phyloP scores from a whole-genome alignment of 1,140 invertebrate genomes.

The Ruditapes philippinarum region DNA sequence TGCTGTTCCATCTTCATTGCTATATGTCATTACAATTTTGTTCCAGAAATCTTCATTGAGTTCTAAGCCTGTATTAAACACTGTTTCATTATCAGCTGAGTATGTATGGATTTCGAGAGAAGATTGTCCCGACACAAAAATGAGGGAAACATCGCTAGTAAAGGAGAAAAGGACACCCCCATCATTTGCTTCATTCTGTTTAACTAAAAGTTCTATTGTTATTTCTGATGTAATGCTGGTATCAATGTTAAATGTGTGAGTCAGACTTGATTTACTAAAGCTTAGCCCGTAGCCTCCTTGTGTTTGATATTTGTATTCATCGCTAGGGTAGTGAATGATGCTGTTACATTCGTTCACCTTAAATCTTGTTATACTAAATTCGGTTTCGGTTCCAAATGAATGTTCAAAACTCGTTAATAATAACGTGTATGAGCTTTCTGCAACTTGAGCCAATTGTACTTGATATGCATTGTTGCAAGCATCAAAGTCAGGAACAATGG shows the following conservation, averaged over 20 bases:
- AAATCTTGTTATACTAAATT: slow-evolving; percentile 51
- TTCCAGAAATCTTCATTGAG: slow-evolving; percentile 72
- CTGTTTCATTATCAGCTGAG: slow-evolving; percentile 34
- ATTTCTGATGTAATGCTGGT: slow-evolving; percentile 24
- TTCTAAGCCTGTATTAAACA: slow-evolving; percentile 44
- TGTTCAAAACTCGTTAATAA: background rate
- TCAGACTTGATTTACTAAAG: slow-evolving; percentile 66
- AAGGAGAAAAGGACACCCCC: slow-evolving; percentile 73
- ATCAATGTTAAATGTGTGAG: slow-evolving; percentile 55
- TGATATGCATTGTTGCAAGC: slow-evolving; percentile 42
- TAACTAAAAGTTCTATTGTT: slow-evolving; percentile 70
- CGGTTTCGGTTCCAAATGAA: background rate
- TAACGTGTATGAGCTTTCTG: background rate
- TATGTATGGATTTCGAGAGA: slow-evolving; percentile 56
- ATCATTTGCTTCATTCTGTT: slow-evolving; percentile 36
- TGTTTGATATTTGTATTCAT: slow-evolving; percentile 48
- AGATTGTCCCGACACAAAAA: slow-evolving; percentile 1
- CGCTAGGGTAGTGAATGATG: slow-evolving; percentile 67
- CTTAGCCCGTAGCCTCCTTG: slow-evolving; percentile 66
- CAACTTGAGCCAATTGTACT: background rate
- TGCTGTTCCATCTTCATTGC: slow-evolving; percentile 47
- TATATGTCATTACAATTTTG: slow-evolving; percentile 73
- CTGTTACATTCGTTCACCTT: slow-evolving; percentile 57
- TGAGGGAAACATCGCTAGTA: slow-evolving; percentile 36
- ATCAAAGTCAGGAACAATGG: slow-evolving; percentile 19